Percentiles rank a stretch among this genome's conserved stretches.
Conservation (phyloP, 2,888 invertebrate genomes). For the Rhynchonema sp. region DNA sequence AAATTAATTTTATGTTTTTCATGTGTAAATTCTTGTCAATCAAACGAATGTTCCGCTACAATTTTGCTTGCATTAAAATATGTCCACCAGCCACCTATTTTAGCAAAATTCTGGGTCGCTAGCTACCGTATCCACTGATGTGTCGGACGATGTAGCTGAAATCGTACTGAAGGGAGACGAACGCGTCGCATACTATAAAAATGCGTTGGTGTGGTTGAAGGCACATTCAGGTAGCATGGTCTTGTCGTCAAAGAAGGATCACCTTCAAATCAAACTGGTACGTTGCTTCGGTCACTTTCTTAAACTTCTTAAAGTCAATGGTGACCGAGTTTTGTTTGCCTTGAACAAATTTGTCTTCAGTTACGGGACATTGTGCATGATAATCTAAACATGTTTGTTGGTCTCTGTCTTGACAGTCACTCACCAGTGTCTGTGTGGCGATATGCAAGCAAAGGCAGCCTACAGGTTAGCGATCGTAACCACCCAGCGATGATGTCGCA, state of each 20-base stretch:
- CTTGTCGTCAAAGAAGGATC: constrained; percentile 1
- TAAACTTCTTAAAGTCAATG: neutral
- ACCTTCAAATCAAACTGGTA: constrained; percentile 2
- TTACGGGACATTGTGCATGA: constrained; percentile 5
- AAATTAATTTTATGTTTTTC: neutral
- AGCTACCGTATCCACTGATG: constrained; percentile 1
- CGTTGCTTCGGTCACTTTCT: too few relatives aligned
- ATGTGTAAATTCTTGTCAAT: neutral
- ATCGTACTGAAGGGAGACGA: constrained; percentile 6
- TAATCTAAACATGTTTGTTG: constrained; percentile 5
- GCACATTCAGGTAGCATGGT: constrained; percentile 1
- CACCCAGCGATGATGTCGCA: too few relatives aligned
- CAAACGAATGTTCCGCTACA: too few relatives aligned
- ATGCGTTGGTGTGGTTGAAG: constrained; percentile 4
- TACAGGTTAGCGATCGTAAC: too few relatives aligned
- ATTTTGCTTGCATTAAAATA: too few relatives aligned
- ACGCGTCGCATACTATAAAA: neutral
- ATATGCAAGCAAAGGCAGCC: constrained; percentile 2
- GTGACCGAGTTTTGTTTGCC: neutral
- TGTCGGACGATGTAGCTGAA: constrained; percentile 6
- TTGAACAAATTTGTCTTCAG: too few relatives aligned
- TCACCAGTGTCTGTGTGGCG: constrained; percentile 1
- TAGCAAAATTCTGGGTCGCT: constrained; percentile 5
- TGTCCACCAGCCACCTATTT: too few relatives aligned
- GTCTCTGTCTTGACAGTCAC: constrained; percentile 2